phyloP scores from a whole-genome alignment of 2,888 invertebrate genomes.

The Cryptophagus acutangulus region DNA sequence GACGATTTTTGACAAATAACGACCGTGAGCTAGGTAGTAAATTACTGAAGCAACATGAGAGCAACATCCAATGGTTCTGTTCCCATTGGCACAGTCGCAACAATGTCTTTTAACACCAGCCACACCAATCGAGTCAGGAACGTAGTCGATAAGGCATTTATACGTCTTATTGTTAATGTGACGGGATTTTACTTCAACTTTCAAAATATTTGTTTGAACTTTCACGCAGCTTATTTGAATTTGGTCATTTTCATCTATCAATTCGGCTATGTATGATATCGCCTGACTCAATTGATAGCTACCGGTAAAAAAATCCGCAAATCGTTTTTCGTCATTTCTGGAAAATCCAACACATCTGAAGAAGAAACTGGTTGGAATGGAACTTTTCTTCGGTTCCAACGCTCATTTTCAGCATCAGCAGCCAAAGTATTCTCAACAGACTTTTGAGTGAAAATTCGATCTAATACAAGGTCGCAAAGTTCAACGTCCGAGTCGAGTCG shows the following conservation, averaged over 20 bases:
- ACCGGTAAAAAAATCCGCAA: slow-evolving; percentile 1
- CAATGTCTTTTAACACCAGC: background rate
- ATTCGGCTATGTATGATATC: slow-evolving; percentile 7
- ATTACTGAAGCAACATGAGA: no score
- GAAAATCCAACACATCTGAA: slow-evolving; percentile 7
- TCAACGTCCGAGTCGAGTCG: slow-evolving; percentile 5
- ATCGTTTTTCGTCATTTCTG: slow-evolving; percentile 3
- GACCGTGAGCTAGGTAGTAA: no score
- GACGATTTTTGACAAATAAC: no score
- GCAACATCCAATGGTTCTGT: no score
- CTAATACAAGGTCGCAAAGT: slow-evolving; percentile 2
- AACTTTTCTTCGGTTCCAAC: background rate
- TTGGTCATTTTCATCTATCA: background rate
- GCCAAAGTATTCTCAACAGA: background rate
- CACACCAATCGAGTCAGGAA: background rate
- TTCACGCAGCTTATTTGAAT: background rate
- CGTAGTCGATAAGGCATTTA: background rate
- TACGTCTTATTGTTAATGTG: no score
- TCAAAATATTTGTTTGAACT: background rate
- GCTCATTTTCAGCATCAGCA: background rate
- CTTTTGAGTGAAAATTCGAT: background rate
- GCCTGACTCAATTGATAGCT: slow-evolving; percentile 5
- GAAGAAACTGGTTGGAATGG: background rate
- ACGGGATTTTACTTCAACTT: background rate
- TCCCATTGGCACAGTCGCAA: no score